Conservation (phyloP, 2,888 invertebrate genomes). For the Meandrusa payeni region DNA sequence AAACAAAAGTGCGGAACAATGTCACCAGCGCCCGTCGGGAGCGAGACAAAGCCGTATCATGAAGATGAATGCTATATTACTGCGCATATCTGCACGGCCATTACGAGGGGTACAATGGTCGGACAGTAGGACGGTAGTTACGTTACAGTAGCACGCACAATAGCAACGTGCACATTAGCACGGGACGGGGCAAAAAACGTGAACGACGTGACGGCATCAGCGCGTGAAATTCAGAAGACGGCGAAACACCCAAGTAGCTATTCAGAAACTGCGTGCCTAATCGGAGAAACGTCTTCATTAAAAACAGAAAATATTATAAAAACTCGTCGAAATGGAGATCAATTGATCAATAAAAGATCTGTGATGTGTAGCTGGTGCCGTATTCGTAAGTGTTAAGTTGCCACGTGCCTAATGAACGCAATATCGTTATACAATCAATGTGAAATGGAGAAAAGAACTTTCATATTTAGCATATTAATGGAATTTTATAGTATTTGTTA, state of each 20-base stretch:
- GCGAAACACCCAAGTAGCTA: constrained; percentile 62
- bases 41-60: constrained; percentile 31
- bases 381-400: no score
- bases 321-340: constrained; percentile 17
- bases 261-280: constrained; percentile 43
- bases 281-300: constrained; percentile 38
- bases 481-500: no score
- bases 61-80: constrained; percentile 26
- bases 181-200: constrained; percentile 36
- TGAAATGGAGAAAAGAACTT: no score
- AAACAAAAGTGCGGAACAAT: no score
- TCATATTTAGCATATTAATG: no score
- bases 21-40: constrained; percentile 5
- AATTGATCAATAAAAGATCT: no score
- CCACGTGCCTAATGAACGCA: no score
- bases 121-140: constrained; percentile 40
- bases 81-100: constrained; percentile 40
- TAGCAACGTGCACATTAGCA: constrained; percentile 38
- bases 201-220: constrained; percentile 45
- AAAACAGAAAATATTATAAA: constrained; percentile 21
- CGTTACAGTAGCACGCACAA: constrained; percentile 42
- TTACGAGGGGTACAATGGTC: constrained; percentile 34
- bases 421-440: no score
- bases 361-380: no score
- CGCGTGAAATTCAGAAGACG: constrained; percentile 58